Conservation (phyloP, 2,797 vertebrate genomes). For the Ataeniobius toweri region DNA sequence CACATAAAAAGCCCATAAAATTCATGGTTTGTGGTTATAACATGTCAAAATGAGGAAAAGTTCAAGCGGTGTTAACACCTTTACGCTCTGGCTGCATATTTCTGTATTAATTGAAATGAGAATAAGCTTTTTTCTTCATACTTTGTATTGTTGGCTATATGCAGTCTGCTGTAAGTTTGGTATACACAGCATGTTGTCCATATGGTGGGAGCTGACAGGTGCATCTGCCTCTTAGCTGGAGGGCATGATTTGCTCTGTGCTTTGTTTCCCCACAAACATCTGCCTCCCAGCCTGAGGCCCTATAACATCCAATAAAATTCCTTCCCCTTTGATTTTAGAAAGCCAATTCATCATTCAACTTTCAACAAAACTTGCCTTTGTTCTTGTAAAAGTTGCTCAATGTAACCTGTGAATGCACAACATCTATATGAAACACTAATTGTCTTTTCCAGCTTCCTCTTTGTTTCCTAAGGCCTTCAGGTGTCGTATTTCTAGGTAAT, state of each 20-base stretch:
- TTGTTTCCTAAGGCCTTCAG: not conserved
- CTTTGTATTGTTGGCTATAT: conserved; percentile 24
- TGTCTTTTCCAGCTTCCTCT: not conserved
- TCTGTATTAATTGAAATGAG: conserved; percentile 9
- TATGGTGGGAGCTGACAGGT: conserved; percentile 74
- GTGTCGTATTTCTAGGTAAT: conserved; percentile 26
- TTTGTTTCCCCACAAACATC: conserved; percentile 77
- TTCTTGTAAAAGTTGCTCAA: conserved; percentile 9
- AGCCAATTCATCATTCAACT: not conserved
- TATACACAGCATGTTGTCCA: conserved; percentile 45
- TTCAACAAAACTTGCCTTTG: conserved; percentile 9
- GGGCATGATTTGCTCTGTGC: conserved; percentile 58
- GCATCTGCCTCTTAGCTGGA: conserved; percentile 67
- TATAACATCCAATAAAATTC: conserved; percentile 11
- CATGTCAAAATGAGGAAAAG: not conserved
- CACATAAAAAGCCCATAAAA: not conserved
- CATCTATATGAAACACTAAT: not conserved
- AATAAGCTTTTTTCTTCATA: conserved; percentile 13
- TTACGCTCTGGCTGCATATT: conserved; percentile 2
- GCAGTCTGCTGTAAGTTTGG: conserved; percentile 32
- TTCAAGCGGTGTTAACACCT: not conserved
- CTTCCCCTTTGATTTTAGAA: conserved; percentile 9
- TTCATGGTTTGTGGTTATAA: not conserved
- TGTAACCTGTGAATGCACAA: not conserved
- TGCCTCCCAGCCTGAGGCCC: conserved; percentile 56